Conservation (phyloP, 2,888 invertebrate species). For the Ochropleura plecta region DNA sequence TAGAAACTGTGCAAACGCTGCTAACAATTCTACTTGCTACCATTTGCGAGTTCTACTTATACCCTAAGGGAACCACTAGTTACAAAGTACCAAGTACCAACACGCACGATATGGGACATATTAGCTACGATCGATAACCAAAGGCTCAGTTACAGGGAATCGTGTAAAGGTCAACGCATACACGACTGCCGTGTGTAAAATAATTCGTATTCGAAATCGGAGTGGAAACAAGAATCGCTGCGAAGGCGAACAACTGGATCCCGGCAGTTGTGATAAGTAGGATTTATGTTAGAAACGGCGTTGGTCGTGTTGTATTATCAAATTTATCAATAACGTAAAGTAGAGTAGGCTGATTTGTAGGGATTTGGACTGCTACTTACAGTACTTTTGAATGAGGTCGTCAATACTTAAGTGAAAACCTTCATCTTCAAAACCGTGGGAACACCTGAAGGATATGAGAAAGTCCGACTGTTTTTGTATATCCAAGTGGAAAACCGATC, state of each 20-base stretch:
- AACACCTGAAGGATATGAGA: conserved; percentile 7
- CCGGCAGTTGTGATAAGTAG: conserved; percentile 70
- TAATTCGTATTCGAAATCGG: conserved; percentile 76
- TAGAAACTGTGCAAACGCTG: conserved; percentile 51
- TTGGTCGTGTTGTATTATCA: conserved; percentile 75
- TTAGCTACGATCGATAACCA: conserved; percentile 67
- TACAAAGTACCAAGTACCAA: conserved; percentile 39
- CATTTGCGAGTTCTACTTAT: conserved; percentile 57
- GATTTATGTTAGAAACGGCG: conserved; percentile 72
- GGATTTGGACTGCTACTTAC: conserved; percentile 27
- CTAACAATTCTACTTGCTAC: conserved; percentile 42
- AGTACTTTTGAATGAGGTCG: conserved; percentile 19
- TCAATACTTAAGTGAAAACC: conserved; percentile 13
- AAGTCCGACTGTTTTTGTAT: background rate
- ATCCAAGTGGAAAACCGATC: background rate
- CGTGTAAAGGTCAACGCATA: conserved; percentile 79
- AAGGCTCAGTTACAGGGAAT: conserved; percentile 75
- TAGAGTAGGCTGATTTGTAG: conserved; percentile 69
- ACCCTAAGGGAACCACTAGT: conserved; percentile 43
- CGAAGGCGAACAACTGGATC: conserved; percentile 72
- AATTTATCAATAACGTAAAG: conserved; percentile 77
- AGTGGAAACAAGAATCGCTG: conserved; percentile 59
- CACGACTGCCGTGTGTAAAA: conserved; percentile 79
- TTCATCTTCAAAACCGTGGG: conserved; percentile 21
- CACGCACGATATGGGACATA: conserved; percentile 44